Base-by-base conservation (phyloP, 2,113 vertebrate genomes). In the Picathartes gymnocephalus region DNA sequence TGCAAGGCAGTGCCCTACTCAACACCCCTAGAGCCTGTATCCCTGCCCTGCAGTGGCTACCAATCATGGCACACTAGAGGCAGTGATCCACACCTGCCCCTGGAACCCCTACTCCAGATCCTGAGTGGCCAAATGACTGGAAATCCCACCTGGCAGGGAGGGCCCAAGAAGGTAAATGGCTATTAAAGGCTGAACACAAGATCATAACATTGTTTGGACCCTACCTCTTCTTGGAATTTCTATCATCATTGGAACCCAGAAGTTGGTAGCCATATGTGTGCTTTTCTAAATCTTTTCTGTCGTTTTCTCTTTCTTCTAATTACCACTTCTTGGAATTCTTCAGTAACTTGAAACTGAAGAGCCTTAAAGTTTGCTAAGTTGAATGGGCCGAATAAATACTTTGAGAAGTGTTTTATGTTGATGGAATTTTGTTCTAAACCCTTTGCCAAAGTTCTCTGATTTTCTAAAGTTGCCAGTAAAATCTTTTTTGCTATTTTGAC, bases 321-420 rank as follows among this genome's bases (percentile, higher is more conserved):
- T 30, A 22, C 6, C 11, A 10, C 15, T 44, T 28, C 24, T 50
- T 51, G 27, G 14, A 68, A 51, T 60, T 44, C 37, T 58, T 44
- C 14, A 37, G 2, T 58, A 58, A 58, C 35, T 66, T 35, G 35
- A 76, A 58, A 68, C 76, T 0, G 0, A 76, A 31, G 1, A 2
- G 25, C 13, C 21, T 25, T 57, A 9, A 58, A 42, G 1, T 58
- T 58, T 58, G 13, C 20, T 20, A 42, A n/a, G 31, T 68, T 58
- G 21, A 50, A 47, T 44, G 21, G 25, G 6, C 53, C 7, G 68
- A 37, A 25, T 33, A 37, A 58, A 27, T 44, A 27, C 9, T 58
- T 37, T 50, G 35, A 76, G 35, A 68, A 86, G 22, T 8, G 11
- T 76, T 76, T 50, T 42, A 35, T 25, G 10, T 42, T 31, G 37